Conservation (phyloP, 1,140 invertebrate species). For the Nasonia longicornis region DNA sequence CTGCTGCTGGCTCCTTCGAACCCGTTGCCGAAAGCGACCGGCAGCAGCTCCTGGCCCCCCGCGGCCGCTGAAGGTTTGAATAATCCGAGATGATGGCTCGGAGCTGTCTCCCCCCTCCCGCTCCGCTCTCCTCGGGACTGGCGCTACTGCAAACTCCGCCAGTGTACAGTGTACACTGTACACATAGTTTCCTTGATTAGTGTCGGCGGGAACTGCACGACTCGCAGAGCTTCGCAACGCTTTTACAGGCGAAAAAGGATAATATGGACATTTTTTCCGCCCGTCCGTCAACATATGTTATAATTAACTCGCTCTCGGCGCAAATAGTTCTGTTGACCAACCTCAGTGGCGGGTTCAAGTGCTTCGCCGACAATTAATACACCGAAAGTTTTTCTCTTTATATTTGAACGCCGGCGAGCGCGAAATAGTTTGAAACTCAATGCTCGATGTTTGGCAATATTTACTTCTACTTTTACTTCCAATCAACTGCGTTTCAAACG, state of each 20-base stretch:
- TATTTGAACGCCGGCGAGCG: not conserved
- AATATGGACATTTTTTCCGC: not conserved
- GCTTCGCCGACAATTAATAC: not conserved
- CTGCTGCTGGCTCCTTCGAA: not conserved
- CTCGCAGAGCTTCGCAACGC: not conserved
- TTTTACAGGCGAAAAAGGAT: not conserved
- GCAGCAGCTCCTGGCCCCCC: constrained; percentile 1
- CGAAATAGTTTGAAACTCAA: not conserved
- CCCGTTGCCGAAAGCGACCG: not conserved
- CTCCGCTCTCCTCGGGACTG: not conserved
- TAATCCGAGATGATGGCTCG: constrained; percentile 19
- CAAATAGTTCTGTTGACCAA: not conserved
- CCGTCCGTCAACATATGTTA: too few species aligned
- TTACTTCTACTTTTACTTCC: not conserved
- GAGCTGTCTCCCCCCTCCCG: not conserved
- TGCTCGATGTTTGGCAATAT: not conserved
- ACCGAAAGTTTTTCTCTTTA: not conserved
- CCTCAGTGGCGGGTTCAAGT: not conserved
- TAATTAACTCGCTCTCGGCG: not conserved
- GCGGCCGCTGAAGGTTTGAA: constrained; percentile 8
- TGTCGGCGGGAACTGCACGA: not conserved
- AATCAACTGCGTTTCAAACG: not conserved
- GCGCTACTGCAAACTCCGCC: not conserved
- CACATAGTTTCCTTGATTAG: constrained; percentile 30
- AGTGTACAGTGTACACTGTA: not conserved